Evolutionary conservation across 2,113 vertebrate genomes (phyloP), one percentile per base, ranked within the genome.

Genomic region (Nothobranchius kuhntae): DNA sequence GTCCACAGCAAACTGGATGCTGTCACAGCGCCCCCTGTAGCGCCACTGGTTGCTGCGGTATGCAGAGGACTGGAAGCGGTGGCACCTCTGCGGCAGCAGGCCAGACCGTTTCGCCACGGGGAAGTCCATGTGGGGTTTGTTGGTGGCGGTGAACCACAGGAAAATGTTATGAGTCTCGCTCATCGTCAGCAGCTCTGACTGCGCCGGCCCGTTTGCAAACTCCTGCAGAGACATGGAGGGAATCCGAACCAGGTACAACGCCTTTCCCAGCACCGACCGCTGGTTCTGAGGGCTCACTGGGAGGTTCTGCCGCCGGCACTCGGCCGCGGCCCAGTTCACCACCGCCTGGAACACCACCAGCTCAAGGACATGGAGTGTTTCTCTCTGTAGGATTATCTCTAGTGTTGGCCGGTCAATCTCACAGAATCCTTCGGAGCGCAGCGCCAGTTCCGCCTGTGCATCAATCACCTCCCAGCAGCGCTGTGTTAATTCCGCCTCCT

Each of bases 381-480:
- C 96, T 53, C 96, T 92, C 0, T 91, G 94, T 45, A 98, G 91
- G 61, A 98, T 95, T 84, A 96, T 94, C 87, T 97, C 96, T 84
- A 98, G 86, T 0, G 96, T 96, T 70, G 93, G 95, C 84, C 87
- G 92, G 80, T 98, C 96, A 3, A 98, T 95, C 78, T 98, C 96
- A 30, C 96, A 95, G 92, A 98, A 98, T 72, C 96, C 95, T 53
- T 98, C 96, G 0, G 96, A 96, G 12, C 89, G 84, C 61, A 98
- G 92, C 4, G 96, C 95, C 74, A 97, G 95, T 80, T 98, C 96
- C 0, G 96, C 95, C 80, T 98, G 96, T 1, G 96, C 95, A 1
- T 98, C 96, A 1, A 98, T 97, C 78, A 98, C 96, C 84, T 98
- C 96, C 96, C 96, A 98, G 92, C 96, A 98, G 62, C 95, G 95